phyloP scores from a whole-genome alignment of 2,888 invertebrate species.

The Chymomyza caudatula region DNA sequence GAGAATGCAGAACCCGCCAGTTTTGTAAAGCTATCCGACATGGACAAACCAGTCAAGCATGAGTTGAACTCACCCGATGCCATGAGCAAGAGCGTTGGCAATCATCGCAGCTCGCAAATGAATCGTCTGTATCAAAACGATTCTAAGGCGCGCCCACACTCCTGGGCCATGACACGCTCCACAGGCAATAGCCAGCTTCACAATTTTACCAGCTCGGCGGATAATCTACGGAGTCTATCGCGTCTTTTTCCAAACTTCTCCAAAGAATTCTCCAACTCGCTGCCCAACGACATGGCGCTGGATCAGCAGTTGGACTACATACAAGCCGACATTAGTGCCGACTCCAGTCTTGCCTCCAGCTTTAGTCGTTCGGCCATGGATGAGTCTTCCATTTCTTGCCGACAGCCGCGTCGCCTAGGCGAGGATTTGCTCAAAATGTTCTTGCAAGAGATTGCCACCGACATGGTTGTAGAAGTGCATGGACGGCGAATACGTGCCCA shows the following conservation, averaged over 20 bases:
- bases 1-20: slow-evolving; percentile 77
- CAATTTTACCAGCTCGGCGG: slow-evolving; percentile 81
- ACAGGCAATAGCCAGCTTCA: slow-evolving; percentile 79
- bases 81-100: slow-evolving; percentile 76
- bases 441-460: slow-evolving; percentile 92
- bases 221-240: slow-evolving; percentile 81
- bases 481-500: slow-evolving; percentile 92
- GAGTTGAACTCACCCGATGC: slow-evolving; percentile 78
- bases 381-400: slow-evolving; percentile 78
- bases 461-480: slow-evolving; percentile 90
- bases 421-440: slow-evolving; percentile 95
- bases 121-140: slow-evolving; percentile 76
- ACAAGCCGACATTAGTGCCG: slow-evolving; percentile 79
- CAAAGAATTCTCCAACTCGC: slow-evolving; percentile 77
- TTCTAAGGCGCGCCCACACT: slow-evolving; percentile 78
- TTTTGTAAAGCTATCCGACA: slow-evolving; percentile 88
- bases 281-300: slow-evolving; percentile 75
- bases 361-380: slow-evolving; percentile 81
- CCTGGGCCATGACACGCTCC: slow-evolving; percentile 81
- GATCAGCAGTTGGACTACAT: slow-evolving; percentile 78
- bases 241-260: slow-evolving; percentile 82
- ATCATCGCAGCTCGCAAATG: slow-evolving; percentile 69
- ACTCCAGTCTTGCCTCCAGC: slow-evolving; percentile 81
- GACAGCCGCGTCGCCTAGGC: slow-evolving; percentile 84
- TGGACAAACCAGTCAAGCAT: slow-evolving; percentile 83